phyloP scores from a whole-genome alignment of 1,140 invertebrate genomes.

The Drosophila hydei region DNA sequence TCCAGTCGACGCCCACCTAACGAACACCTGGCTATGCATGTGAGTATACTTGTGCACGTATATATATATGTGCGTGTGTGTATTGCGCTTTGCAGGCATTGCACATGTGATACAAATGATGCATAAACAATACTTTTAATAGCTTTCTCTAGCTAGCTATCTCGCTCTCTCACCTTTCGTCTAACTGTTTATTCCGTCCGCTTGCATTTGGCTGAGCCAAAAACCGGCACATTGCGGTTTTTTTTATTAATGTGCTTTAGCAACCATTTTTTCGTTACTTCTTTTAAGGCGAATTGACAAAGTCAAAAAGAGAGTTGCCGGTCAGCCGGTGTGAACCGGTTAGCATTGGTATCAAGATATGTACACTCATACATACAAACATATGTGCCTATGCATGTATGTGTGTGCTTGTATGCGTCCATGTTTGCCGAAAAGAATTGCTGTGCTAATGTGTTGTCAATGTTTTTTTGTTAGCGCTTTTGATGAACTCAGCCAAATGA shows the following conservation, averaged over 20 bases:
- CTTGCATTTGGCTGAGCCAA: conserved; percentile 12
- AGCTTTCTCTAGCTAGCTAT: conserved; percentile 12
- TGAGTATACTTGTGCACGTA: conserved; percentile 1
- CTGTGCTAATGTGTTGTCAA: conserved; percentile 9
- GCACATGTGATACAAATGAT: conserved; percentile 35
- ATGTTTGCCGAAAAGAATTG: background rate
- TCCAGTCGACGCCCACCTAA: conserved; percentile 15
- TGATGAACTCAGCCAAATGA: conserved; percentile 21
- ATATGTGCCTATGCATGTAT: too few relatives aligned
- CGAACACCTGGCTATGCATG: conserved; percentile 7
- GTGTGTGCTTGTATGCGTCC: background rate
- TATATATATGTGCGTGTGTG: conserved; percentile 2
- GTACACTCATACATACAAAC: too few relatives aligned
- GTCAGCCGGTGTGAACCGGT: conserved; percentile 16
- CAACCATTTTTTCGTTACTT: background rate
- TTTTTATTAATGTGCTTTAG: conserved; percentile 16
- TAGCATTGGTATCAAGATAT: too few relatives aligned
- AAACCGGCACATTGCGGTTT: conserved; percentile 16
- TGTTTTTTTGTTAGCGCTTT: conserved; percentile 13
- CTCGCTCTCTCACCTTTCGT: background rate
- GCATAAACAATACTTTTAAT: conserved; percentile 45
- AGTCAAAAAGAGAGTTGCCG: conserved; percentile 15
- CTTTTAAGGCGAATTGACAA: background rate
- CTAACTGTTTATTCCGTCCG: conserved; percentile 20
- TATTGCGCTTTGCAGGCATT: conserved; percentile 1